Evolutionary conservation across 1,140 invertebrate species (phyloP), one percentile per base, ranked within the genome.

Genomic region (Radopholus similis): DNA sequence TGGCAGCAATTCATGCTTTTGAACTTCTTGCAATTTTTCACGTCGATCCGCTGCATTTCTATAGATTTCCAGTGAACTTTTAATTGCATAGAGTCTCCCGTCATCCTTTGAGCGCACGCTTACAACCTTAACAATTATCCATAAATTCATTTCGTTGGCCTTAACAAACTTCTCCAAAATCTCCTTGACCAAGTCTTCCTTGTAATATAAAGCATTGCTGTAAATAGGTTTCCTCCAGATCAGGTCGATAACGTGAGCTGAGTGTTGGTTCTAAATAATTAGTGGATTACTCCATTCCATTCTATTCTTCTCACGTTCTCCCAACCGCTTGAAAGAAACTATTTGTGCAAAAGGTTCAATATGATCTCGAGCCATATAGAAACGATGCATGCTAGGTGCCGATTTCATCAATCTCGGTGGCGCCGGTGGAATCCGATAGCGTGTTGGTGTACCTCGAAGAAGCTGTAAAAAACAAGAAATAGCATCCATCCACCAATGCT

Each of bases 1-100:
- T 18, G 88, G 88, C 64, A 90, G 83, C 38, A 70, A 13, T 67
- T 87, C 74, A 37, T 75, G 49, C 26, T 49, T 73, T 18, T 77
- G 44, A 5, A 73, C 72, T 49, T 73, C 72, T n/a, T 69, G 64
- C 1, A 65, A 28, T 44, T 76, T 60, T 4, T 37, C 38, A 40
- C 35, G 28, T 30, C 72, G 70, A 23, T 76, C 59, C 21, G 68
- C 38, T 13, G 23, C 44, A 51, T 56, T 64, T 23, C 44, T 26
- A 53, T 76, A 76, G 15, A 32, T 28, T 18, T 58, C 51, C 49
- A 70, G 30, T 5, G 42, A 28, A 28, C 69, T 53, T 40, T 77
- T 73, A 15, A 73, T 40, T 30, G 71, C 71, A 49, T 76, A 71
- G 28, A 38, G 30, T 34, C 56, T 63, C 2, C 69, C 69, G 55